Base-by-base conservation (phyloP, 2,113 vertebrate species). In the Hucho hucho region DNA sequence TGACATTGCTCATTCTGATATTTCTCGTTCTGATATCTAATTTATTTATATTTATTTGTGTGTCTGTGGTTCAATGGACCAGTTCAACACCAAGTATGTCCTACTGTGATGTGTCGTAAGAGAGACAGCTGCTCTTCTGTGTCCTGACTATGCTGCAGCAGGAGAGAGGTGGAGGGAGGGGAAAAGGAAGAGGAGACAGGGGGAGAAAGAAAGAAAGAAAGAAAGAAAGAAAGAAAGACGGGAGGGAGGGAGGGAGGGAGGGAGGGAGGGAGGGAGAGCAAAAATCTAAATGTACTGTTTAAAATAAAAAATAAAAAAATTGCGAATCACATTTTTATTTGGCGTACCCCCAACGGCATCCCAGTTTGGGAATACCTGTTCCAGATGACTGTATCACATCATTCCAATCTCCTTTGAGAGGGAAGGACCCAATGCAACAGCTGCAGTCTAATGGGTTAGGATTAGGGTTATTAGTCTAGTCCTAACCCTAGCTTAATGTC, bases 91-190 rank as follows among this genome's bases (percentile, higher is more conserved):
- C 32, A 37, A 61, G 9, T 13, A 16, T 69, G 76, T 24, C 72
- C 64, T 47, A 12, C 28, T 79, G 64, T 85, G 74, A 83, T 87
- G 46, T 64, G 73, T 72, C 29, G 2, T 14, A 58, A 29, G 7
- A 13, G 70, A 76, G 76, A 18, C 70, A 71, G 73, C 78, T 64
- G 80, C 75, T 58, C 49, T 28, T 32, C 26, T 72, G 22, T 58
- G 47, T 69, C 65, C 65, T 67, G 14, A 67, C 37, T 64, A 28
- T 64, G 25, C 65, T 65, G 72, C 22, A 22, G n/a, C 61, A 63
- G 22, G 1, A n/a, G 63, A 70, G 47, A 25, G 7, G 69, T 22
- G 59, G 4, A 73, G 72, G 73, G n/a, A 37, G 66, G 47, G 64
- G 83, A 83, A 78, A 63, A 76, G 46, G 32, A n/a, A 11, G 18